Evolutionary conservation across 2,888 invertebrate species (phyloP).

Genomic region (Hydropsyche betteni): DNA sequence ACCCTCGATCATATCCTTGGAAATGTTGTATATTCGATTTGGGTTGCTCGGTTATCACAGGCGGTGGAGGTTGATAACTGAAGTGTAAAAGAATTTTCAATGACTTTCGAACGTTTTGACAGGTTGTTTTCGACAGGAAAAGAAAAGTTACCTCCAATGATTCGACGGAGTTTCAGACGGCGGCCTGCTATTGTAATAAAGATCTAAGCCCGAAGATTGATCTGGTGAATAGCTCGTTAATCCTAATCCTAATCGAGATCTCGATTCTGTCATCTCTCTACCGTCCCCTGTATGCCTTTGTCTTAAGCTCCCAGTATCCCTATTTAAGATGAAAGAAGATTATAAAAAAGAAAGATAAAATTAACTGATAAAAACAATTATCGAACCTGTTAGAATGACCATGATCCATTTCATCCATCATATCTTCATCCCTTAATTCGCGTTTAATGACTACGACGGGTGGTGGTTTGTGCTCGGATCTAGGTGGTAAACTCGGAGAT

Average conservation of each 20-base stretch:
- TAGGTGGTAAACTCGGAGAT: slow-evolving; percentile 70
- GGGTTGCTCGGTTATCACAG: slow-evolving; percentile 91
- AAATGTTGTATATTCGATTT: slow-evolving; percentile 82
- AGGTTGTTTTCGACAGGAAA: neutral
- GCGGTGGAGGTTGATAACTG: slow-evolving; percentile 84
- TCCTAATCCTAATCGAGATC: slow-evolving; percentile 78
- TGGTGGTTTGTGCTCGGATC: slow-evolving; percentile 85
- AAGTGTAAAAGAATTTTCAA: neutral
- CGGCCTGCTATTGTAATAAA: slow-evolving; percentile 84
- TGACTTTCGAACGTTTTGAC: no score
- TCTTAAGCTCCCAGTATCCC: slow-evolving; percentile 63
- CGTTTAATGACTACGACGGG: slow-evolving; percentile 92
- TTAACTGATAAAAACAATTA: slow-evolving; percentile 36
- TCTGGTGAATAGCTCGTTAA: slow-evolving; percentile 73
- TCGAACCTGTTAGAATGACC: slow-evolving; percentile 51
- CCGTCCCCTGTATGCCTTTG: slow-evolving; percentile 76
- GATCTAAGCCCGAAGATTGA: slow-evolving; percentile 73
- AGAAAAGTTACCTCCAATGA: slow-evolving; percentile 63
- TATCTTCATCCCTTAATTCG: slow-evolving; percentile 85
- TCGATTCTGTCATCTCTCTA: slow-evolving; percentile 79
- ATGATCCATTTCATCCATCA: slow-evolving; percentile 68
- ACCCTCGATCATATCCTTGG: slow-evolving; percentile 86
- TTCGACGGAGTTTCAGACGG: slow-evolving; percentile 68
- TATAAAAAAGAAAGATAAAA: slow-evolving; percentile 45
- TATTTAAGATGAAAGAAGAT: slow-evolving; percentile 53